Conservation (phyloP, 2,113 vertebrate genomes). For the Maccullochella peelii region DNA sequence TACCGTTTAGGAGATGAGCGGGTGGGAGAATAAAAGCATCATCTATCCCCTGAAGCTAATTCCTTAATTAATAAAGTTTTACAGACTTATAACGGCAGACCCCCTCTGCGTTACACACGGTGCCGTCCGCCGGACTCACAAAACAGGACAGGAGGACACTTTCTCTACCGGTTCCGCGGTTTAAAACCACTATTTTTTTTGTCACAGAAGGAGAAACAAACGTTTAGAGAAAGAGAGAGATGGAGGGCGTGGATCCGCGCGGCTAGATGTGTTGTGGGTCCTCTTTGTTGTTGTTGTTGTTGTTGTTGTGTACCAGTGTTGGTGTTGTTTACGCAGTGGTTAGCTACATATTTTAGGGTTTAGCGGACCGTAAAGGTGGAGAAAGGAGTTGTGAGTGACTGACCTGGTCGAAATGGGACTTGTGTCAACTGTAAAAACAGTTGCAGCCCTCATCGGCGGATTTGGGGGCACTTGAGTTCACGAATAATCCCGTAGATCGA, state of each 20-base stretch:
- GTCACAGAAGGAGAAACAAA: not conserved
- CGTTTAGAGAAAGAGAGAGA: not conserved
- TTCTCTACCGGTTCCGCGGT: not conserved
- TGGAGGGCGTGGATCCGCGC: conserved; percentile 36
- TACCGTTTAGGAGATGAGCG: conserved; percentile 51
- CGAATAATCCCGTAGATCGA: conserved; percentile 21
- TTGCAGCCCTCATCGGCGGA: conserved; percentile 36
- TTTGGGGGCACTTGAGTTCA: conserved; percentile 68
- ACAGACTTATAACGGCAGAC: not conserved
- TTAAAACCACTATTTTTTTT: conserved; percentile 22
- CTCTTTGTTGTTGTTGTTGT: conserved; percentile 33
- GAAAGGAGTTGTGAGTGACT: conserved; percentile 12
- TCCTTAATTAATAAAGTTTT: conserved; percentile 47
- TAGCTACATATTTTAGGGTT: not conserved
- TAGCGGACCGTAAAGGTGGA: not conserved
- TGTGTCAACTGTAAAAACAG: conserved; percentile 70
- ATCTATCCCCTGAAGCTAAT: not conserved
- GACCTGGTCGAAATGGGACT: conserved; percentile 64
- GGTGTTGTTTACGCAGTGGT: conserved; percentile 21
- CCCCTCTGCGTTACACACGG: conserved; percentile 12
- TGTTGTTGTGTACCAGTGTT: conserved; percentile 19
- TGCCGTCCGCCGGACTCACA: conserved; percentile 40
- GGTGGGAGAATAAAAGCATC: conserved; percentile 33
- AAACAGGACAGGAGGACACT: not conserved
- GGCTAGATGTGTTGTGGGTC: not conserved